Percentiles rank a stretch among this genome's conserved stretches.
Conservation (phyloP, 2,888 invertebrate genomes). For the Macrosiphum euphorbiae region DNA sequence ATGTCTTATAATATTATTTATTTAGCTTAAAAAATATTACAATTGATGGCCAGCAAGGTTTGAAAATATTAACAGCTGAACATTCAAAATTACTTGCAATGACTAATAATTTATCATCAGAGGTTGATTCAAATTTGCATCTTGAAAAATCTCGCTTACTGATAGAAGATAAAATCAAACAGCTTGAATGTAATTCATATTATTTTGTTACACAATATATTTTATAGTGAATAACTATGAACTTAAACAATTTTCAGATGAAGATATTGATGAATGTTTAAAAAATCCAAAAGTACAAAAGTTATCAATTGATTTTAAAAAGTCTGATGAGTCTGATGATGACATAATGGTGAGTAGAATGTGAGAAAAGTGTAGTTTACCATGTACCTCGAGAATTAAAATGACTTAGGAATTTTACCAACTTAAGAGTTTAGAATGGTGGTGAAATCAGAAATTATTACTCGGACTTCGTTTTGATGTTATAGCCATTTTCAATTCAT, state of each 20-base stretch:
- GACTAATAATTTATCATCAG: constrained; percentile 70
- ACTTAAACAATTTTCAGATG: constrained; percentile 49
- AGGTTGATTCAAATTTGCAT: not conserved
- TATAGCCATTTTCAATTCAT: not conserved
- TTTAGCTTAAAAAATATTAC: constrained; percentile 72
- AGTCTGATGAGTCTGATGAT: constrained; percentile 61
- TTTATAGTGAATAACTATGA: not conserved
- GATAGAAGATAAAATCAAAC: constrained; percentile 71
- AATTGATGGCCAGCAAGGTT: constrained; percentile 71
- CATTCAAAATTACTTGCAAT: constrained; percentile 75
- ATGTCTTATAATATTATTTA: not conserved
- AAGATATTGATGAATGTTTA: constrained; percentile 37
- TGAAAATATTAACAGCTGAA: constrained; percentile 74
- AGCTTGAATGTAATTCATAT: constrained; percentile 69
- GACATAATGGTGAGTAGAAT: constrained; percentile 63
- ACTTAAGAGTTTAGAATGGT: not conserved
- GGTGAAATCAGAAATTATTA: not conserved
- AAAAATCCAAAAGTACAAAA: constrained; percentile 3
- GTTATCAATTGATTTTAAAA: constrained; percentile 30
- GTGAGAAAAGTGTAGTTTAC: not conserved
- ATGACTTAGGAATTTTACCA: not conserved
- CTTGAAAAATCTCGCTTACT: constrained; percentile 68
- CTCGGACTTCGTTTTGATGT: not conserved
- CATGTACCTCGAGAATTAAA: not conserved
- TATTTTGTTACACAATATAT: not conserved